Evolutionary conservation across 2,797 vertebrate genomes (phyloP), one percentile per base, ranked within the genome.

Genomic region (Peromyscus nudipes): DNA sequence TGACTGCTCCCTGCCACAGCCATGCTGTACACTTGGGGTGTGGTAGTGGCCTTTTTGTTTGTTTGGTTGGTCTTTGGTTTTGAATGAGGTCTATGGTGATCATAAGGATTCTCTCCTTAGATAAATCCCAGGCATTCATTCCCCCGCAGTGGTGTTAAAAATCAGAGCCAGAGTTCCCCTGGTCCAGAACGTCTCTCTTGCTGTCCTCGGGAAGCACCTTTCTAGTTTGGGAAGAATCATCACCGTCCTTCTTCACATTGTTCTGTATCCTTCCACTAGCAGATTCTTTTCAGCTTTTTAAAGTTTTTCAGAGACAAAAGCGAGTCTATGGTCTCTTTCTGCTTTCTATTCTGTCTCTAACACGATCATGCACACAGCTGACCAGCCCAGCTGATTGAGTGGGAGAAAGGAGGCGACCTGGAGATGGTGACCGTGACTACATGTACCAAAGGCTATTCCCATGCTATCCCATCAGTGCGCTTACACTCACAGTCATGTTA

Each of bases 261-360:
- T 89, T 80, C 57, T 81, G 19, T 89, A 19, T 83, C 43, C 75
- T 49, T 55, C 76, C 73, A 92, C 7, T 75, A 64, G 52, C 25
- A 37, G 2, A 37, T 9, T 60, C 55, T 96, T 77, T 67, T 92
- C 65, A 65, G 52, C 76, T 4, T 60, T 71, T 34, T 94, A 57
- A 65, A n/a, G 62, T 19, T 95, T 77, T 94, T 86, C 91, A 85
- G 79, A 95, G 79, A 81, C 40, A 80, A 88, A 92, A 82, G 34
- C 34, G n/a, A 73, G 3, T 46, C 19, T 46, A 21, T 7, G 25
- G 12, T 65, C 77, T 92, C 25, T 82, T 60, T 73, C 89, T 46
- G n/a, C 12, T 55, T 95, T 73, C 81, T 5, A 1, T 77, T 86
- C 37, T 71, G n/a, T 73, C 17, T 62, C 37, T 65, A 21, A 89